Evolutionary conservation across 1,140 invertebrate genomes (phyloP).

Genomic region (Coenobita brevimanus): DNA sequence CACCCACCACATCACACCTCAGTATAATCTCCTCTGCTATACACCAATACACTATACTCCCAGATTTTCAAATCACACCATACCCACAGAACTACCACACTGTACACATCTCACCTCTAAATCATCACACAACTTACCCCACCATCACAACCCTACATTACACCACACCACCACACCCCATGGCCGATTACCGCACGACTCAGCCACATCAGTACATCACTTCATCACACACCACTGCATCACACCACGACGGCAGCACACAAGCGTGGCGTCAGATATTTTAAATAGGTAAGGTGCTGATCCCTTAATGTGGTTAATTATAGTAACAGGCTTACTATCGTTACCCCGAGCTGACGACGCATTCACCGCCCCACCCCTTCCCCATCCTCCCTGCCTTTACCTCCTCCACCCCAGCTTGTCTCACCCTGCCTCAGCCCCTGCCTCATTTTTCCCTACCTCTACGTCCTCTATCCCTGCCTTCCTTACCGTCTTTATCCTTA

Average conservation of each 20-base stretch:
- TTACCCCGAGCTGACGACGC: neutral
- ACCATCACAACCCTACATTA: neutral
- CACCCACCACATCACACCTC: too few species aligned
- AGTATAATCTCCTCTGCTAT: too few species aligned
- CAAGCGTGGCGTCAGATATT: neutral
- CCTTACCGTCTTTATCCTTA: neutral
- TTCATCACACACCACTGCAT: neutral
- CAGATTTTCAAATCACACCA: too few species aligned
- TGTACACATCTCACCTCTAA: too few species aligned
- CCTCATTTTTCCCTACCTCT: neutral
- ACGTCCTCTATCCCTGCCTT: neutral
- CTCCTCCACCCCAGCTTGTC: neutral
- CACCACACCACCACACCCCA: neutral
- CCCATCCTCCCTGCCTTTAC: neutral
- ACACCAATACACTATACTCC: too few species aligned
- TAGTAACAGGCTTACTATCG: constrained; percentile 31
- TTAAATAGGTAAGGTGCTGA: constrained; percentile 28
- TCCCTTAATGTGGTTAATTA: constrained; percentile 43
- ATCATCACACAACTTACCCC: too few species aligned
- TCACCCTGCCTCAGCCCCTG: neutral
- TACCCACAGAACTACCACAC: too few species aligned
- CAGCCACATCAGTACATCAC: too few species aligned
- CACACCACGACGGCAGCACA: neutral
- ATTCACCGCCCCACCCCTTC: neutral
- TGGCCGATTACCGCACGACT: too few species aligned